phyloP scores from a whole-genome alignment of 2,113 vertebrate species.

The Diadophis punctatus region DNA sequence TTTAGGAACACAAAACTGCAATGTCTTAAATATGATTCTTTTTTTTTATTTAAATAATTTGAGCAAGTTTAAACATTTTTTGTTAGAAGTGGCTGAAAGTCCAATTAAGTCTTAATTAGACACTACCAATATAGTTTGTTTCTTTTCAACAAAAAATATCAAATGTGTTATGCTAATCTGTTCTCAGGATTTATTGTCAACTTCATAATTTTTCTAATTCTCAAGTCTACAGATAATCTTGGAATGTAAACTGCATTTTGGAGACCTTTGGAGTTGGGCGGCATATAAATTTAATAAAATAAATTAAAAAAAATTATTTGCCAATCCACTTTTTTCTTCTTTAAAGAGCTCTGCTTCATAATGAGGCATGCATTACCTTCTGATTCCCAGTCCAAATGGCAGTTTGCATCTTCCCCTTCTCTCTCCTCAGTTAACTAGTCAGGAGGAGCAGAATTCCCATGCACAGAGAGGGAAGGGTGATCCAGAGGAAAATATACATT shows the following conservation, averaged over 20 bases:
- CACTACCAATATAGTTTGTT: constrained; percentile 17
- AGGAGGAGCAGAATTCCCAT: too few relatives aligned
- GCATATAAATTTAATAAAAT: too few relatives aligned
- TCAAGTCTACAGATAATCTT: background rate
- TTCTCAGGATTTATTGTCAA: constrained; percentile 56
- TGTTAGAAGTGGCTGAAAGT: constrained; percentile 48
- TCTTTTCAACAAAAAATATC: constrained; percentile 14
- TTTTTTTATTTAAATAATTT: constrained; percentile 45
- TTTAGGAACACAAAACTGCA: constrained; percentile 48
- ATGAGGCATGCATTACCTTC: background rate
- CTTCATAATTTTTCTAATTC: constrained; percentile 37
- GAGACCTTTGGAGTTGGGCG: too few relatives aligned
- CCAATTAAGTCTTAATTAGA: constrained; percentile 62
- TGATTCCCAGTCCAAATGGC: background rate
- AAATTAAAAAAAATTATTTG: too few relatives aligned
- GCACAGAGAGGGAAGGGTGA: background rate
- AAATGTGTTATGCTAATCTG: constrained; percentile 27
- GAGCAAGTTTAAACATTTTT: constrained; percentile 38
- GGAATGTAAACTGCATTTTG: constrained; percentile 16
- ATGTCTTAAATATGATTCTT: constrained; percentile 57
- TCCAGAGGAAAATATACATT: background rate
- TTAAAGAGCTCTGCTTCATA: background rate
- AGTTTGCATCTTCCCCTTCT: background rate
- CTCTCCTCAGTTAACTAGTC: background rate
- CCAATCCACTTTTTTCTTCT: background rate